Percentiles rank a stretch among this genome's conserved stretches.
Evolutionary conservation across 2,113 vertebrate genomes (phyloP).

Genomic region (Lonchura striata): DNA sequence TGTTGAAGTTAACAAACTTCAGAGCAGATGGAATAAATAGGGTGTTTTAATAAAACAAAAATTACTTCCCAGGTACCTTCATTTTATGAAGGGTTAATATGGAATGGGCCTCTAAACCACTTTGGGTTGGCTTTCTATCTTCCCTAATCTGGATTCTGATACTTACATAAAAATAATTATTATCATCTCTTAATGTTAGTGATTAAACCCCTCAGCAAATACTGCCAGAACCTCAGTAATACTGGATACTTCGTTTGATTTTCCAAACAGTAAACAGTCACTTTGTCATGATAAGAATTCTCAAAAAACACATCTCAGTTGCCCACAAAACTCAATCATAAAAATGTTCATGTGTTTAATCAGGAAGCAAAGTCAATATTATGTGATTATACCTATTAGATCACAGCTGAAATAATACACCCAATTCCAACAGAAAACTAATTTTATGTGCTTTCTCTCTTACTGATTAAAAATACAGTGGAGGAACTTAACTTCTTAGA

Average conservation of each 20-base stretch:
- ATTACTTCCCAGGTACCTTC: not conserved
- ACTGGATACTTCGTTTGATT: not conserved
- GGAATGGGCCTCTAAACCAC: not conserved
- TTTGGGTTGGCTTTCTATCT: not conserved
- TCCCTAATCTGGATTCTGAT: not conserved
- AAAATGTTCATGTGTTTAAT: not conserved
- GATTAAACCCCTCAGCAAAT: not conserved
- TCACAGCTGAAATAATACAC: not conserved
- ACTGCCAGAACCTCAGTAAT: not conserved
- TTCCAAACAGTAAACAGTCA: not conserved
- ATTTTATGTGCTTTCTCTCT: not conserved
- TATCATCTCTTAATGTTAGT: not conserved
- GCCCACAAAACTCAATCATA: not conserved
- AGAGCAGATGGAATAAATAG: not conserved
- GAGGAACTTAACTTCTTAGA: not conserved
- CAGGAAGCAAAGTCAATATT: not conserved
- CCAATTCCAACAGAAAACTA: not conserved
- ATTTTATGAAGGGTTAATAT: not conserved
- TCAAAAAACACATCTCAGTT: not conserved
- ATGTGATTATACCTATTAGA: not conserved
- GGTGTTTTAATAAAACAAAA: not conserved
- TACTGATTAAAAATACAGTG: not conserved
- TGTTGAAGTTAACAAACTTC: not conserved
- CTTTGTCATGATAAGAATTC: not conserved
- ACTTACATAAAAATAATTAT: not conserved